Evolutionary conservation across 2,888 invertebrate genomes (phyloP).

Genomic region (Chironomus riparius): DNA sequence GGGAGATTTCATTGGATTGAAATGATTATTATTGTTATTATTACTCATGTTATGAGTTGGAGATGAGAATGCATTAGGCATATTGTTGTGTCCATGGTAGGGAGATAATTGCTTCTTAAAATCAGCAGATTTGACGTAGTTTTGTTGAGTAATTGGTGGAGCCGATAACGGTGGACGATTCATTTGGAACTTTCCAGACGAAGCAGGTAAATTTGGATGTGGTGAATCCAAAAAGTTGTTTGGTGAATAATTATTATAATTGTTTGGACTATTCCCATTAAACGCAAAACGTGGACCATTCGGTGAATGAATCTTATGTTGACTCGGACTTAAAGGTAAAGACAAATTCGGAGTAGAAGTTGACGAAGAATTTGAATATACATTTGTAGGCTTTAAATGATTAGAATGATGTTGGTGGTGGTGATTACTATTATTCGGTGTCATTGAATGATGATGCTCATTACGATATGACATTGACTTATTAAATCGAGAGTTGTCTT

Average conservation of each 20-base stretch:
- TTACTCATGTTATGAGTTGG: neutral
- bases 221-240: neutral
- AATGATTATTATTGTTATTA: neutral
- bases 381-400: conserved; percentile 22
- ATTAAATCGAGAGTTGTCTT: neutral
- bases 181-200: neutral
- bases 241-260: neutral
- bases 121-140: neutral
- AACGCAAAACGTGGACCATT: neutral
- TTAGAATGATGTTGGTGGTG: conserved; percentile 1
- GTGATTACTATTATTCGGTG: neutral
- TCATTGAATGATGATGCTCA: conserved; percentile 2
- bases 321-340: conserved; percentile 13
- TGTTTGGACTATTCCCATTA: neutral
- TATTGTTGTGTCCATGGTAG: neutral
- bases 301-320: neutral
- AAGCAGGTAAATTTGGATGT: too few species aligned
- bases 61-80: too few species aligned
- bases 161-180: conserved; percentile 15
- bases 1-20: neutral
- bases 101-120: conserved; percentile 13
- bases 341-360: conserved; percentile 16
- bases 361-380: neutral
- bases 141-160: conserved; percentile 4
- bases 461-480: conserved; percentile 23